Evolutionary conservation across 2,888 invertebrate species (phyloP).

Genomic region (Hemaris fuciformis): DNA sequence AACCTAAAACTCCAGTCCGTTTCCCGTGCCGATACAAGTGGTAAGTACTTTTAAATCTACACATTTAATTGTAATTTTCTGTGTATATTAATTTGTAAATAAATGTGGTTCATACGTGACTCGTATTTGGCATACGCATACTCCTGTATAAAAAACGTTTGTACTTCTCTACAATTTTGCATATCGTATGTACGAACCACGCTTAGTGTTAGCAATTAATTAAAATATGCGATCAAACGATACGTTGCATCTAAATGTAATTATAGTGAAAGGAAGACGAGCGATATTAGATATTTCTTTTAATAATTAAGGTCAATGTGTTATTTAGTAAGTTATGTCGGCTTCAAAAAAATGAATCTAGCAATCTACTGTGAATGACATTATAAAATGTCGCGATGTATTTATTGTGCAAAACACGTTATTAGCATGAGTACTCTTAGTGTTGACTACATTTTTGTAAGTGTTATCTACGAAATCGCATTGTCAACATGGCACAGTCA

Average conservation of each 20-base stretch:
- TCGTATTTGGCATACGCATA: neutral
- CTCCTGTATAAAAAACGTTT: neutral
- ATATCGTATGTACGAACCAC: neutral
- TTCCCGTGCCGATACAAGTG: slow-evolving; percentile 23
- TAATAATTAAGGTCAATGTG: neutral
- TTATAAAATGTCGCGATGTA: too few species aligned
- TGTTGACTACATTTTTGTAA: slow-evolving; percentile 2
- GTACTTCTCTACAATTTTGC: neutral
- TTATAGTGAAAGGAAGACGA: neutral
- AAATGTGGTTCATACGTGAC: neutral
- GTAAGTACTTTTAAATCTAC: slow-evolving; percentile 26
- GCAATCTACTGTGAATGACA: too few species aligned
- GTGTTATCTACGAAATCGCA: neutral
- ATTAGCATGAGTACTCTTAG: neutral
- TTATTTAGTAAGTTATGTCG: neutral
- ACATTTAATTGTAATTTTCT: slow-evolving; percentile 12
- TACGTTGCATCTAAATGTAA: neutral
- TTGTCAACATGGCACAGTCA: neutral
- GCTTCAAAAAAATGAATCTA: too few species aligned
- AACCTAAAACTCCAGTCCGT: slow-evolving; percentile 44
- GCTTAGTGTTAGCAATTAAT: neutral
- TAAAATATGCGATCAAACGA: neutral
- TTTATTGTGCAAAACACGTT: neutral
- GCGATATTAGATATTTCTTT: neutral
- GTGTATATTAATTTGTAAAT: neutral